Percentiles rank a stretch among this genome's conserved stretches.
These are phyloP conservation scores for Huso huso DNA, from an alignment of 2,797 vertebrate species.

Conservation along the genomic window DNA sequence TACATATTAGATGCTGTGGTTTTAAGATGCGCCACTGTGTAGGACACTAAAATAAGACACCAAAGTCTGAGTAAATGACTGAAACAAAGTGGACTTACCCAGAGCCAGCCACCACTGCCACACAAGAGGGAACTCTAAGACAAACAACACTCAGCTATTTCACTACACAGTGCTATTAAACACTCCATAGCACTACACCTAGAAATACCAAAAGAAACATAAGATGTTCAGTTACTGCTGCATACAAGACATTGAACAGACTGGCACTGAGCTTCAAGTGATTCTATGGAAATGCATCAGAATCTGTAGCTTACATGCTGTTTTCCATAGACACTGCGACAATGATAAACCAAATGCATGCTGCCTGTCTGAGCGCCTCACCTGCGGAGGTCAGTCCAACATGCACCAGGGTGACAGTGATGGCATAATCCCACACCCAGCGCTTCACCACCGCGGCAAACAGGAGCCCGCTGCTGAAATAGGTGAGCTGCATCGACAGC, in stretches of 20 bases:
- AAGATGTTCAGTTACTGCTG: too few species aligned
- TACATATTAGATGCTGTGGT: too few species aligned
- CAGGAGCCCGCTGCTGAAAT: slow-evolving; percentile 57
- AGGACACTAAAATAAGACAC: too few species aligned
- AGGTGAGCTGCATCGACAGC: slow-evolving; percentile 63
- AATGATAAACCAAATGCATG: background rate
- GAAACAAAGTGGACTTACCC: slow-evolving; percentile 33
- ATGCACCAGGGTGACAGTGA: slow-evolving; percentile 56
- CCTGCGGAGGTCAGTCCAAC: slow-evolving; percentile 54
- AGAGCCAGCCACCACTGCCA: slow-evolving; percentile 63
- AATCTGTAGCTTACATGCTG: too few species aligned
- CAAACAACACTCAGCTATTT: slow-evolving; percentile 12
- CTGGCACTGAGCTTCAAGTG: too few species aligned
- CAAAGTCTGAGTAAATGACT: background rate
- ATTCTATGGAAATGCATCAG: too few species aligned
- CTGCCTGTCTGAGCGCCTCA: slow-evolving; percentile 25
- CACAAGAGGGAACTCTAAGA: slow-evolving; percentile 49
- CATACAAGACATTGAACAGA: too few species aligned
- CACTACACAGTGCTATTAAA: too few species aligned
- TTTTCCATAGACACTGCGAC: too few species aligned
- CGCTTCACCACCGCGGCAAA: slow-evolving; percentile 58
- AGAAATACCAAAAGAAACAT: too few species aligned
- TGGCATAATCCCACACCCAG: slow-evolving; percentile 62
- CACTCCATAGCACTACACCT: too few species aligned
- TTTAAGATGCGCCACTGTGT: too few species aligned